A percentile compares a stretch with the other conserved stretches of the same genome.
phyloP scores from a whole-genome alignment of 2,888 invertebrate species.

The Pherbina coryleti region DNA sequence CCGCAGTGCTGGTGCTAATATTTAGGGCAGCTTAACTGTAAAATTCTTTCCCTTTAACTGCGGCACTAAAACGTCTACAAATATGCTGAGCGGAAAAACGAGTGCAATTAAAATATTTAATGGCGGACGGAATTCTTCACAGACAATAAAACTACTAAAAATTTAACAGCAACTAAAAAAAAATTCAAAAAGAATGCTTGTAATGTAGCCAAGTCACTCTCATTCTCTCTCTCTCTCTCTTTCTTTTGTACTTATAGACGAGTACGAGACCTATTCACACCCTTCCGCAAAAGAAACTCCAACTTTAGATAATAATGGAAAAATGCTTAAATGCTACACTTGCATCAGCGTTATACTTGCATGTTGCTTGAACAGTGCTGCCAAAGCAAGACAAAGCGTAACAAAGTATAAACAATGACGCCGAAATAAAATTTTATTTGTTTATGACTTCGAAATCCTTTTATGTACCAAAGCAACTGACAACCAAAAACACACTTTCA shows the following conservation, averaged over 20 bases:
- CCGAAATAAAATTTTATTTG: neutral
- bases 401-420: neutral
- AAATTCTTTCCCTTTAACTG: neutral
- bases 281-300: neutral
- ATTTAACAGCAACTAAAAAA: neutral
- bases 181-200: neutral
- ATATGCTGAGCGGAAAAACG: neutral
- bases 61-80: neutral
- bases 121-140: slow-evolving; percentile 22
- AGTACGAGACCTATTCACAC: neutral
- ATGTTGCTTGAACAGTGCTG: neutral
- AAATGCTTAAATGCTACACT: neutral
- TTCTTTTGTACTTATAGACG: too few species aligned
- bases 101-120: slow-evolving; percentile 19
- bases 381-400: neutral
- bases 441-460: neutral
- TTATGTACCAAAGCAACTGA: neutral
- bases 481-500: neutral
- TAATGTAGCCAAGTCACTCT: neutral
- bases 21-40: neutral
- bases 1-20: slow-evolving; percentile 1
- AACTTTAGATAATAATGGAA: neutral
- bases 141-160: slow-evolving; percentile 12
- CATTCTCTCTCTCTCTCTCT: too few species aligned
- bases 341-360: neutral